Conservation (phyloP, 2,888 invertebrate species). For the Metalampra italica region DNA sequence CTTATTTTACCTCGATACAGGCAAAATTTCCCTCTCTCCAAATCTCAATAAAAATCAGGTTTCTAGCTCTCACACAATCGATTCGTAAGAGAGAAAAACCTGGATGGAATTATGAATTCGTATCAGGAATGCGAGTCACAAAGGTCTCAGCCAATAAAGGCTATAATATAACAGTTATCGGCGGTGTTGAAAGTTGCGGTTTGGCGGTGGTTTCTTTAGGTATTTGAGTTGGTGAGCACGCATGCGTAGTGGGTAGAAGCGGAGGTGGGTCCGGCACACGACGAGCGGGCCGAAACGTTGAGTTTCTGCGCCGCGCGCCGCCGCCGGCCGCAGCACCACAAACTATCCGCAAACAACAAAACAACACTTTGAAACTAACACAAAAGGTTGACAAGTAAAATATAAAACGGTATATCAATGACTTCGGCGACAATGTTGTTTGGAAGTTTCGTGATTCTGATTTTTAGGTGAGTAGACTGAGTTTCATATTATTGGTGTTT, state of each 20-base stretch:
- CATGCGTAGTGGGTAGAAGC: constrained; percentile 37
- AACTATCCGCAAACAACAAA: constrained; percentile 20
- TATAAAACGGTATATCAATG: background rate
- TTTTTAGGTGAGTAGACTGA: constrained; percentile 11
- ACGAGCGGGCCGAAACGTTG: constrained; percentile 36
- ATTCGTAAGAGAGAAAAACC: background rate
- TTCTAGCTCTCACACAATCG: background rate
- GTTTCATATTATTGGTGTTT: background rate
- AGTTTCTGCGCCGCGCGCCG: constrained; percentile 33
- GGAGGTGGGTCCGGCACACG: constrained; percentile 28
- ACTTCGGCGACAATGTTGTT: background rate
- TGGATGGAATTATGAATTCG: constrained; percentile 1
- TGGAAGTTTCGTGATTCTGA: constrained; percentile 2
- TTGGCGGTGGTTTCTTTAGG: constrained; percentile 20
- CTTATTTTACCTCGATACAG: no score
- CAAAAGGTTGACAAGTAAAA: constrained; percentile 1
- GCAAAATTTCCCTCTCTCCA: no score
- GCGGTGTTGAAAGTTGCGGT: constrained; percentile 17
- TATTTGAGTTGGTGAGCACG: constrained; percentile 22
- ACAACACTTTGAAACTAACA: constrained; percentile 12
- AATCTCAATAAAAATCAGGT: no score
- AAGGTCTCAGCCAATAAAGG: constrained; percentile 4
- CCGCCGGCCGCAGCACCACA: constrained; percentile 36
- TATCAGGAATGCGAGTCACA: constrained; percentile 6
- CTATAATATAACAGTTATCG: constrained; percentile 10